These are phyloP conservation scores for Mastomys coucha DNA, from an alignment of 2,113 vertebrate species.

Conservation along the genomic window DNA sequence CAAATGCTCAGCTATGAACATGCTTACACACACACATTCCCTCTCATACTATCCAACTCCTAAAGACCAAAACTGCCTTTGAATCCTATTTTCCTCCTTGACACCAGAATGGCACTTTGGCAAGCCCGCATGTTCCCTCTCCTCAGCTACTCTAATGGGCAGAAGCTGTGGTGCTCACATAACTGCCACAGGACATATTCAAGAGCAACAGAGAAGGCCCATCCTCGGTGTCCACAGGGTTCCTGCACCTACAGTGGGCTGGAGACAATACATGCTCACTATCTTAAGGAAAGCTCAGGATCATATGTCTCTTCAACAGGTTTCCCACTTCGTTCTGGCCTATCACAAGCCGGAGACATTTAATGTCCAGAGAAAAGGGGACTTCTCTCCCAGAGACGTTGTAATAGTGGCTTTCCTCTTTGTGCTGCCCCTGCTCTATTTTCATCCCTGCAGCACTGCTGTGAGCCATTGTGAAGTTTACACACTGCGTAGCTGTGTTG, in stretches of 20 bases:
- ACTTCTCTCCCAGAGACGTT: background rate
- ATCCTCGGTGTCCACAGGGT: background rate
- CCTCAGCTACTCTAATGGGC: background rate
- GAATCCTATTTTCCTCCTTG: background rate
- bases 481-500: background rate
- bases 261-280: background rate
- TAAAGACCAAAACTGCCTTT: background rate
- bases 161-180: background rate
- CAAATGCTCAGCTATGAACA: background rate
- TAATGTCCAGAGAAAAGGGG: background rate
- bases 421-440: background rate
- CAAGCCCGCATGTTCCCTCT: background rate
- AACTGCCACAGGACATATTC: background rate
- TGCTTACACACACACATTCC: accelerated
- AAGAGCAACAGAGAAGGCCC: background rate
- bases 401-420: background rate
- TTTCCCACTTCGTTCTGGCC: background rate
- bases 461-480: background rate
- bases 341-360: background rate
- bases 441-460: background rate
- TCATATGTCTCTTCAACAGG: background rate
- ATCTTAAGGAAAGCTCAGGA: background rate
- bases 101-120: background rate
- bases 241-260: background rate
- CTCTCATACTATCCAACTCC: background rate